A percentile compares a stretch with the other conserved stretches of the same genome.
These are phyloP conservation scores for Scolopax bukidnonensis DNA, from an alignment of 2,797 vertebrate genomes.

Conservation along the genomic window DNA sequence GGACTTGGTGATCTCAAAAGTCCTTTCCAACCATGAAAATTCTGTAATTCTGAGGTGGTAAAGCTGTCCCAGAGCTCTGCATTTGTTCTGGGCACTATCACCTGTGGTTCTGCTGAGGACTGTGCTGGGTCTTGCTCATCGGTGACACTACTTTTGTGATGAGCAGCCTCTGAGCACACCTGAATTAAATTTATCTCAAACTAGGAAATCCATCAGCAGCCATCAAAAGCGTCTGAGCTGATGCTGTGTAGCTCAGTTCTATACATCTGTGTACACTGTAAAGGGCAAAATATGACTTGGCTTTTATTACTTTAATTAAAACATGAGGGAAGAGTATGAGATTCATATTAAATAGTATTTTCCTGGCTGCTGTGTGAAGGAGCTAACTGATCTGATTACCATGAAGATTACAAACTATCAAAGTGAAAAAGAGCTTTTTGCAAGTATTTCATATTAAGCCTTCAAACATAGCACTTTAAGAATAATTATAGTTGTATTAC, in stretches of 20 bases:
- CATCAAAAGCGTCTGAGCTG: background rate
- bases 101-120: accelerated
- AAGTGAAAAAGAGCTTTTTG: conserved; percentile 80
- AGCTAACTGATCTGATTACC: conserved; percentile 76
- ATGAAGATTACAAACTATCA: conserved; percentile 81
- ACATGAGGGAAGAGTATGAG: conserved; percentile 69
- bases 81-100: accelerated
- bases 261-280: conserved; percentile 58
- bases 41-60: background rate
- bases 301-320: conserved; percentile 84
- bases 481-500: conserved; percentile 81
- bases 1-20: no score
- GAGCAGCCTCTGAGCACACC: background rate
- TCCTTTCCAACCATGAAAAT: no score
- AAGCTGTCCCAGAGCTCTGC: background rate
- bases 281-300: conserved; percentile 75
- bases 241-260: conserved; percentile 25
- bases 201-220: background rate
- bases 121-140: accelerated
- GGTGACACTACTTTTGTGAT: background rate
- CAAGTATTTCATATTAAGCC: conserved; percentile 80
- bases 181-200: background rate
- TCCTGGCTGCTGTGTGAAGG: conserved; percentile 57
- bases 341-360: conserved; percentile 76
- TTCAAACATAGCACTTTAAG: conserved; percentile 82